Percentiles rank a stretch among this genome's conserved stretches.
These are phyloP conservation scores for Lysandra coridon DNA, from an alignment of 2,888 invertebrate species.

Conservation along the genomic window DNA sequence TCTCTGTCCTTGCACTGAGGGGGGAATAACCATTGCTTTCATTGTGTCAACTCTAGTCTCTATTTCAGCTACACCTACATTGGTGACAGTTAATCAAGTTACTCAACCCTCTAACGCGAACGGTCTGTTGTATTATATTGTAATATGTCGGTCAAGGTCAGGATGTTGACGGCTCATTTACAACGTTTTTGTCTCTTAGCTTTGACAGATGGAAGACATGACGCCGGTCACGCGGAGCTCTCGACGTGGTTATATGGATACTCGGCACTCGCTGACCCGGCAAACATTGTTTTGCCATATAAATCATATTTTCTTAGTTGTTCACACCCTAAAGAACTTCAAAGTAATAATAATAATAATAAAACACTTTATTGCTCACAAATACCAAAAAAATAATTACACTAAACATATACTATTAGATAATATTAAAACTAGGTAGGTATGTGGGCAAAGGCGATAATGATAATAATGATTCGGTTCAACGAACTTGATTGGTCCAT, in stretches of 20 bases:
- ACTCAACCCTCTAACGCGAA: background rate
- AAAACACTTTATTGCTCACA: no score
- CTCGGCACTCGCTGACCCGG: no score
- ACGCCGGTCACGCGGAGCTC: background rate
- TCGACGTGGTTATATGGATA: background rate
- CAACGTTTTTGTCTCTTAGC: background rate
- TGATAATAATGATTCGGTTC: background rate
- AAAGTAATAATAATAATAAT: no score
- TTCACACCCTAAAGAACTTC: no score
- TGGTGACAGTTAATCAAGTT: background rate
- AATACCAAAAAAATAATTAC: no score
- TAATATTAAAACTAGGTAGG: no score
- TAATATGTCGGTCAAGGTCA: background rate
- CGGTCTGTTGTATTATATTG: background rate
- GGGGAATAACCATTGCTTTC: background rate
- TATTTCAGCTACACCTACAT: background rate
- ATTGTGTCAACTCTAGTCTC: background rate
- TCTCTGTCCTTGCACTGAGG: background rate
- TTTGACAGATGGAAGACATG: conserved; percentile 14
- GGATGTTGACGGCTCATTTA: background rate
- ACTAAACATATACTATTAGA: no score
- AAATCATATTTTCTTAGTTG: background rate
- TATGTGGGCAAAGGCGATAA: no score
- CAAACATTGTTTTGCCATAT: no score
- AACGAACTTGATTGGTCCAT: no score